Percentiles rank a stretch among this genome's conserved stretches.
Evolutionary conservation across 1,140 invertebrate species (phyloP).

Genomic region (Zaprionus inermis): DNA sequence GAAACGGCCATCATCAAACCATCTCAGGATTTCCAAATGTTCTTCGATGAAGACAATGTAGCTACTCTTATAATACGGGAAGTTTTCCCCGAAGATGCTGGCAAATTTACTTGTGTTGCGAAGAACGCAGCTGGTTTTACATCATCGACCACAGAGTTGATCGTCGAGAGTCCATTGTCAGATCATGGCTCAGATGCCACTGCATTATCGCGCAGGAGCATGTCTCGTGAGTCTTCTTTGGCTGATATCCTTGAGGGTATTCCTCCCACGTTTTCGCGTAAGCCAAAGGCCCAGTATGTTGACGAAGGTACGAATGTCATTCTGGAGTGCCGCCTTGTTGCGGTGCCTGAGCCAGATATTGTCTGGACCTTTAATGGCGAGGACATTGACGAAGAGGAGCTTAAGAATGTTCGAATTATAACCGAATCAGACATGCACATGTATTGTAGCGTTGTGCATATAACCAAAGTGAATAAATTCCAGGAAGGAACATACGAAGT

Average conservation of each 20-base stretch:
- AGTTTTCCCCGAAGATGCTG: constrained; percentile 98
- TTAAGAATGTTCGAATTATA: constrained; percentile 88
- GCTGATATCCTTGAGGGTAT: constrained; percentile 96
- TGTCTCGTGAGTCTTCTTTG: constrained; percentile 94
- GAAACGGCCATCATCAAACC: constrained; percentile 96
- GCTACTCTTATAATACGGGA: constrained; percentile 96
- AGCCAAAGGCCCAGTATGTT: constrained; percentile 93
- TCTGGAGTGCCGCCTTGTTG: constrained; percentile 93
- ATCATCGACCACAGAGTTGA: constrained; percentile 94
- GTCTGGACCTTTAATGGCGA: constrained; percentile 92
- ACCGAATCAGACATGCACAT: constrained; percentile 95
- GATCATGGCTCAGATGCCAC: constrained; percentile 95
- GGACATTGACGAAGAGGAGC: constrained; percentile 88
- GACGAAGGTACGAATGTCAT: constrained; percentile 92
- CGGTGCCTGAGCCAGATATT: constrained; percentile 95
- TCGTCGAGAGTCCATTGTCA: constrained; percentile 93
- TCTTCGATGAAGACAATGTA: constrained; percentile 96
- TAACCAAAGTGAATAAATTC: constrained; percentile 89
- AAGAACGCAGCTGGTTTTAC: constrained; percentile 97
- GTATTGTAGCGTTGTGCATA: constrained; percentile 92
- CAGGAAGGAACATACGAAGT: constrained; percentile 96
- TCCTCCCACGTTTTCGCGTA: constrained; percentile 95
- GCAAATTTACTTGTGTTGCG: constrained; percentile 97
- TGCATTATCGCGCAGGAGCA: constrained; percentile 90
- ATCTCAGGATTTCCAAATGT: constrained; percentile 95